Evolutionary conservation across 2,888 invertebrate genomes (phyloP).

Genomic region (Eumacrocentrus americanus): DNA sequence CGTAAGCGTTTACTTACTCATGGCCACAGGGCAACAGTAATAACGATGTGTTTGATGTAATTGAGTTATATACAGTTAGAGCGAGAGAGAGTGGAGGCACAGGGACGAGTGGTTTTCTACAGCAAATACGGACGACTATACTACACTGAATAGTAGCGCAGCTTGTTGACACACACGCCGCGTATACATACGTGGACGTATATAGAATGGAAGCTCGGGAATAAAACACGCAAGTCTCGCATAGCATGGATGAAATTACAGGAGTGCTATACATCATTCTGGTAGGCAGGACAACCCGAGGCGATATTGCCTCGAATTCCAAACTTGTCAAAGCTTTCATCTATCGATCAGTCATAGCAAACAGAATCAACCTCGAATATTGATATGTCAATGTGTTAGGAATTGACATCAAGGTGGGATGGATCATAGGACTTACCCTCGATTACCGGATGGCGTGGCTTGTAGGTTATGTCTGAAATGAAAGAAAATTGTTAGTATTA

Average conservation of each 20-base stretch:
- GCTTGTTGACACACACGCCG: background rate
- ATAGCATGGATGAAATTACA: background rate
- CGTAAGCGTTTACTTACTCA: slow-evolving; percentile 27
- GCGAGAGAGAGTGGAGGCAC: slow-evolving; percentile 3
- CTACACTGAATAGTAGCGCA: background rate
- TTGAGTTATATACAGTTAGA: slow-evolving; percentile 31
- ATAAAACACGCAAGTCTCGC: slow-evolving; percentile 12
- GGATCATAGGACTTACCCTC: slow-evolving; percentile 64
- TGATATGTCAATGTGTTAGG: background rate
- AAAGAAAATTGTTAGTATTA: slow-evolving; percentile 16
- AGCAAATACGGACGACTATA: background rate
- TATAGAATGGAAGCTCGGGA: slow-evolving; percentile 2
- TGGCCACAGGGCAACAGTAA: slow-evolving; percentile 3
- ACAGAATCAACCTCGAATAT: background rate
- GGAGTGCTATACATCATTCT: background rate
- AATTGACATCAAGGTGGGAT: background rate
- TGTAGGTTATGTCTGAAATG: slow-evolving; percentile 69
- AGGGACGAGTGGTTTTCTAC: background rate
- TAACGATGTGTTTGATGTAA: slow-evolving; percentile 32
- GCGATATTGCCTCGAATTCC: slow-evolving; percentile 8
- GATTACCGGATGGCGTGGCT: slow-evolving; percentile 68
- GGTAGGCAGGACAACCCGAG: background rate
- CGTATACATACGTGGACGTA: background rate
- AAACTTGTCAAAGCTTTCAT: slow-evolving; percentile 9
- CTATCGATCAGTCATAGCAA: background rate